Evolutionary conservation across 2,888 invertebrate species (phyloP).

Genomic region (Lordiphosa andalusiaca): DNA sequence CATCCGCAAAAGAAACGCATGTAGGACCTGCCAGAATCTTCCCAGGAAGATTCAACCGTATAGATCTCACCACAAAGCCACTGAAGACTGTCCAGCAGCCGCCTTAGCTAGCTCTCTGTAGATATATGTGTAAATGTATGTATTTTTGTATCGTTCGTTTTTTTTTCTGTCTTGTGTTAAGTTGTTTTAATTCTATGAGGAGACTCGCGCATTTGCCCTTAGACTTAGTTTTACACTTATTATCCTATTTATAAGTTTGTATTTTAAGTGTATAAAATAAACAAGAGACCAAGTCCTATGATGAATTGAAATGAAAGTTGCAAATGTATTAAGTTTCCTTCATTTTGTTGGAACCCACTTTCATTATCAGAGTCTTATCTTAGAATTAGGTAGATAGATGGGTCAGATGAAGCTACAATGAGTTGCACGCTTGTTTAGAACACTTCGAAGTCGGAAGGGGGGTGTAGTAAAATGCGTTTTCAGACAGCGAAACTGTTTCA

Average conservation of each 20-base stretch:
- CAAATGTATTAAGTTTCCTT: not conserved
- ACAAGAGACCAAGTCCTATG: slow-evolving; percentile 51
- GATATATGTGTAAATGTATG: slow-evolving; percentile 10
- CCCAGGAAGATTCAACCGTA: slow-evolving; percentile 60
- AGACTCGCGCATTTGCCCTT: too few relatives aligned
- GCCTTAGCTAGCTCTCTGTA: slow-evolving; percentile 27
- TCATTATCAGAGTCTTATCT: too few relatives aligned
- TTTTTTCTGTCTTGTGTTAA: too few relatives aligned
- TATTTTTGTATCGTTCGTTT: too few relatives aligned
- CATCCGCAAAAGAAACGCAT: slow-evolving; percentile 83
- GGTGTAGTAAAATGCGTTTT: too few relatives aligned
- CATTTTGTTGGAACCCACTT: too few relatives aligned
- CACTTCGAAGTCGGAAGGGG: too few relatives aligned
- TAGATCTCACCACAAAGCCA: slow-evolving; percentile 57
- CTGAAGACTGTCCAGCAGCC: slow-evolving; percentile 56
- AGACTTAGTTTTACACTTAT: not conserved
- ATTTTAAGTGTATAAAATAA: slow-evolving; percentile 29
- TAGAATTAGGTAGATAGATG: too few relatives aligned
- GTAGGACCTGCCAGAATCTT: slow-evolving; percentile 72
- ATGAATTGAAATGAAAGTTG: slow-evolving; percentile 24
- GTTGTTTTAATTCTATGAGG: too few relatives aligned
- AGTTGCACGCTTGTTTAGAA: too few relatives aligned
- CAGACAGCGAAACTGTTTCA: too few relatives aligned
- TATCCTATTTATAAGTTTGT: slow-evolving; percentile 19
- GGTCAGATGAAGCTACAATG: too few relatives aligned